These are phyloP conservation scores for Decapterus maruadsi DNA, from an alignment of 2,797 vertebrate genomes.

Conservation along the genomic window DNA sequence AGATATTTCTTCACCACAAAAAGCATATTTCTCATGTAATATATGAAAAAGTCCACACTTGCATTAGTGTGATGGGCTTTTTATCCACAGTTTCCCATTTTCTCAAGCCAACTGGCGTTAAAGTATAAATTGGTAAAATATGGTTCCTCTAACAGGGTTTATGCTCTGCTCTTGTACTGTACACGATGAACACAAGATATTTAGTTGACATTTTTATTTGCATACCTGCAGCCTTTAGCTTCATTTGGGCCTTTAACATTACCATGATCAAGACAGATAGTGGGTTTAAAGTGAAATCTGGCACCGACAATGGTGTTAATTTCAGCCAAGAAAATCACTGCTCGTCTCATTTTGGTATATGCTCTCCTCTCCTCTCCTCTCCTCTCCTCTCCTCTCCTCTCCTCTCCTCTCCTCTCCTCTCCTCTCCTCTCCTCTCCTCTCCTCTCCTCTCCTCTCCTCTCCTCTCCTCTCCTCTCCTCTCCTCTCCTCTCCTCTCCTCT, in stretches of 20 bases:
- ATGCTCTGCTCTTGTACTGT: neutral
- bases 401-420: constrained; percentile 74
- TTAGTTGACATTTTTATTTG: constrained; percentile 27
- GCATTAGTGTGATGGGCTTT: neutral
- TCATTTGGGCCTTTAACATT: constrained; percentile 19
- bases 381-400: neutral
- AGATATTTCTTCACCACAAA: neutral
- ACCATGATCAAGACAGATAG: neutral
- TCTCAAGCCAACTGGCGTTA: neutral
- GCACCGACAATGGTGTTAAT: constrained; percentile 15
- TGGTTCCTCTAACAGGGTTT: neutral
- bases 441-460: too few species aligned
- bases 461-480: neutral
- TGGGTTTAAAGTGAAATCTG: constrained; percentile 18
- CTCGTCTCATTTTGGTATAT: neutral
- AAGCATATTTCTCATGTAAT: neutral
- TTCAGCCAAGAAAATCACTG: constrained; percentile 21
- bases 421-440: neutral
- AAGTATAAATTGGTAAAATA: neutral
- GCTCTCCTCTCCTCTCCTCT: neutral
- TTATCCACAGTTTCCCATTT: neutral
- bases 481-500: constrained; percentile 53
- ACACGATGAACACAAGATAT: constrained; percentile 26
- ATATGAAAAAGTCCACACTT: neutral
- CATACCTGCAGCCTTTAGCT: constrained; percentile 5